Evolutionary conservation across 2,113 vertebrate species (phyloP).

Genomic region (Mustela lutreola): DNA sequence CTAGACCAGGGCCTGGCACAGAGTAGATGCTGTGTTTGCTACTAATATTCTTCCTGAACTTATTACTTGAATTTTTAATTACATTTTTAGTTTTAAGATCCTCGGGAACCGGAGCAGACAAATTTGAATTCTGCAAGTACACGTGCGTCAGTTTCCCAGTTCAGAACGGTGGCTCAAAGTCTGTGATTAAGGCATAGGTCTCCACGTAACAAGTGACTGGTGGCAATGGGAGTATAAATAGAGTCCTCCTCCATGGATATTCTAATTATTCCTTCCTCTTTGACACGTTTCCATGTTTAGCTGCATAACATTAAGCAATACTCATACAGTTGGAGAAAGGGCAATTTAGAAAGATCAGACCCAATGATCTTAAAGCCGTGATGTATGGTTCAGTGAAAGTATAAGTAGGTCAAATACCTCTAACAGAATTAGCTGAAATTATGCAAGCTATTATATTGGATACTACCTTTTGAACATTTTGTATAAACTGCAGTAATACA

Average conservation of each 20-base stretch:
- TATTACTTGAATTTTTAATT: background rate
- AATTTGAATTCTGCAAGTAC: background rate
- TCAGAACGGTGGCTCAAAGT: background rate
- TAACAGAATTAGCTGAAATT: conserved; percentile 85
- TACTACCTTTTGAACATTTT: conserved; percentile 76
- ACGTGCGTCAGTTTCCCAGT: background rate
- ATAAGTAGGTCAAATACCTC: conserved; percentile 86
- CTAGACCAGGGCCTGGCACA: background rate
- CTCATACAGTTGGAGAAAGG: conserved; percentile 76
- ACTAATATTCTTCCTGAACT: background rate
- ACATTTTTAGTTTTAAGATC: background rate
- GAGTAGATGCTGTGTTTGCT: background rate
- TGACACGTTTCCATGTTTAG: conserved; percentile 67
- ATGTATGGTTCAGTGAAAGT: conserved; percentile 78
- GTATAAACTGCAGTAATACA: conserved; percentile 84
- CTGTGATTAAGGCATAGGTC: conserved; percentile 3
- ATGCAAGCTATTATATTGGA: conserved; percentile 77
- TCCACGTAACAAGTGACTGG: conserved; percentile 25
- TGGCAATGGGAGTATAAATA: conserved; percentile 33
- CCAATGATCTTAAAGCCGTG: conserved; percentile 81
- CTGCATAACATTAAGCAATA: conserved; percentile 58
- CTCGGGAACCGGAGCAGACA: background rate
- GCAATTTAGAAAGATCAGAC: conserved; percentile 85
- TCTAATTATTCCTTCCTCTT: conserved; percentile 72
- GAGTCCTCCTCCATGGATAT: conserved; percentile 6